phyloP scores from a whole-genome alignment of 1,140 invertebrate species.

The Ctenoplectra terminalis region DNA sequence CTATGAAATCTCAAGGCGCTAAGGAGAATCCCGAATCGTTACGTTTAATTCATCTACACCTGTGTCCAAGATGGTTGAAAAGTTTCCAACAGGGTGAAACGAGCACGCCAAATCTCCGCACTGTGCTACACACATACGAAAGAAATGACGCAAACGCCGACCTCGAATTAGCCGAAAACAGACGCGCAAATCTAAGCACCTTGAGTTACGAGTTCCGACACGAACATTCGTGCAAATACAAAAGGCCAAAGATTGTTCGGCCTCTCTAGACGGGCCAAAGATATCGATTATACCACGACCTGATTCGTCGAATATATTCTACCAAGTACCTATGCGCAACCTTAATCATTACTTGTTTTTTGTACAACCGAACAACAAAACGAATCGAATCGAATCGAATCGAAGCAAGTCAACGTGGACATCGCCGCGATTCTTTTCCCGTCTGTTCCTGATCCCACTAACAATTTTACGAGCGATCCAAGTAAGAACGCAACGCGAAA shows the following conservation, averaged over 20 bases:
- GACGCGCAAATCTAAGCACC: constrained; percentile 10
- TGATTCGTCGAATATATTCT: constrained; percentile 46
- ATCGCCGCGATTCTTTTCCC: not conserved
- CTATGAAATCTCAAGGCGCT: not conserved
- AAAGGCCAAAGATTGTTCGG: constrained; percentile 59
- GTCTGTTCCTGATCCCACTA: no score
- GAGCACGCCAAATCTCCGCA: no score
- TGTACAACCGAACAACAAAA: no score
- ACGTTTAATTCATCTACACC: no score
- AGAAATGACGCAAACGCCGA: constrained; percentile 34
- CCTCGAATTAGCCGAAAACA: constrained; percentile 37
- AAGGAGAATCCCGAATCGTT: no score
- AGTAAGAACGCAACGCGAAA: no score
- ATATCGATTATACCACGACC: constrained; percentile 67
- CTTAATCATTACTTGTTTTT: constrained; percentile 60
- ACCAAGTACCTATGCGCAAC: constrained; percentile 38
- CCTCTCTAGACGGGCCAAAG: constrained; percentile 35
- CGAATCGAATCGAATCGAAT: constrained; percentile 21
- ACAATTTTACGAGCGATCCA: constrained; percentile 33
- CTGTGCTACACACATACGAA: not conserved
- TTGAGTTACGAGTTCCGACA: constrained; percentile 40
- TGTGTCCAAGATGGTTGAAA: constrained; percentile 7
- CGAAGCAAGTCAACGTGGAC: constrained; percentile 34
- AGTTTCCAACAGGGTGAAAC: not conserved
- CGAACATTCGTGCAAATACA: constrained; percentile 37